A percentile compares a stretch with the other conserved stretches of the same genome.
phyloP scores from a whole-genome alignment of 2,113 vertebrate genomes.

The Heliornis fulica region DNA sequence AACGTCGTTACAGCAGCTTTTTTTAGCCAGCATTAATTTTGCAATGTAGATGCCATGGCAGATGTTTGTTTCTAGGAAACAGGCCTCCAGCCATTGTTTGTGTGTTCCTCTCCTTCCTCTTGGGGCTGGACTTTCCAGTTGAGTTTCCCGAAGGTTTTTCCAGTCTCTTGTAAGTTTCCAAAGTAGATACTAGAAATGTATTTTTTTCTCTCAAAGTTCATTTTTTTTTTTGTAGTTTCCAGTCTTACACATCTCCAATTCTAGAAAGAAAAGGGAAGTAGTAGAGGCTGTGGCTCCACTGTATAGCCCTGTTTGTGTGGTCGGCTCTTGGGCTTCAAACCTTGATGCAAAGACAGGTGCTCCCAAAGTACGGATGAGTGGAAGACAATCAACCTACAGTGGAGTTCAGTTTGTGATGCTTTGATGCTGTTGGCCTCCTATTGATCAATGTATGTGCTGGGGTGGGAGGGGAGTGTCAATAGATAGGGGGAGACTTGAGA shows the following conservation, averaged over 20 bases:
- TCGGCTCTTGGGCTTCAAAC: neutral
- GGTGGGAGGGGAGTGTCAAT: neutral
- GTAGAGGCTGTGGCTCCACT: neutral
- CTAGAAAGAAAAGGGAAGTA: neutral
- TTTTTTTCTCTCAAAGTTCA: neutral
- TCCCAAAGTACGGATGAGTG: neutral
- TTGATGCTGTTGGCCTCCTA: neutral
- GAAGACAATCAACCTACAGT: neutral
- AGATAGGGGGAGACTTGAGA: neutral
- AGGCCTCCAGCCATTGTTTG: neutral
- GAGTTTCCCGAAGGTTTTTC: neutral
- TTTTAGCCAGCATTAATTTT: neutral
- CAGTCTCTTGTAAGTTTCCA: neutral
- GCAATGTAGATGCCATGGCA: neutral
- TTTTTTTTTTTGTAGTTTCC: neutral
- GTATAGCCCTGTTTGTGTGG: neutral
- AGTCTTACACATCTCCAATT: neutral
- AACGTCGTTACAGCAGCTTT: neutral
- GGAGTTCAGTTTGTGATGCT: neutral
- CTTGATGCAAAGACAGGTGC: neutral
- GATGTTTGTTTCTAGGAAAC: neutral
- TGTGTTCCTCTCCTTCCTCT: neutral
- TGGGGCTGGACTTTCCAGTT: neutral
- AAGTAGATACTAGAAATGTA: neutral
- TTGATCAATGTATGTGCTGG: neutral